Percentiles rank a stretch among this genome's conserved stretches.
These are phyloP conservation scores for Pterobdella sp. DNA, from an alignment of 2,888 invertebrate genomes.

Conservation along the genomic window DNA sequence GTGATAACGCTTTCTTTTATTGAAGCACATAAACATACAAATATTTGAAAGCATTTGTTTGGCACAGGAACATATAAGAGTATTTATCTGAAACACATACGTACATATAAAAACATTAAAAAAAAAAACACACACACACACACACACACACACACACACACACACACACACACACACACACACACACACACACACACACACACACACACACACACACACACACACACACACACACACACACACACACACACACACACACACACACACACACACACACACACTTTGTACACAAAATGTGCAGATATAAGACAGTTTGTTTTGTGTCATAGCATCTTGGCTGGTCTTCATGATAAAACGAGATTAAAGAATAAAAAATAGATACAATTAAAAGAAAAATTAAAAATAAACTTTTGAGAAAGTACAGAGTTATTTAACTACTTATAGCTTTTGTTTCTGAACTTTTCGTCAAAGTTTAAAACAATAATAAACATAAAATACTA, in stretches of 20 bases:
- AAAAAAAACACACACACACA: not conserved
- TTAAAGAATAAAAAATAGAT: not conserved
- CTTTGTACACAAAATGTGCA: not conserved
- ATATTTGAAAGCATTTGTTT: not conserved
- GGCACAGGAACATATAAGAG: no score
- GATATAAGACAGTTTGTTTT: not conserved
- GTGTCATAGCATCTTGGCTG: no score
- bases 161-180: conserved; percentile 15
- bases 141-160: not conserved
- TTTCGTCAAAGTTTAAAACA: no score
- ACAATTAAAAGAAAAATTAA: not conserved
- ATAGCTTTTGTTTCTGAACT: no score
- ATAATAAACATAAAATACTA: no score
- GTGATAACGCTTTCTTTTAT: no score
- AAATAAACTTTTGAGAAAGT: not conserved
- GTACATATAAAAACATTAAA: not conserved
- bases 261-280: conserved; percentile 24
- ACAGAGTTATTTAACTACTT: not conserved
- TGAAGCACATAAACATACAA: no score
- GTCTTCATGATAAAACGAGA: not conserved
- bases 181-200: conserved; percentile 17
- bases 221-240: conserved; percentile 13
- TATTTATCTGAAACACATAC: no score
- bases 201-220: conserved; percentile 21
- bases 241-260: conserved; percentile 18